Percentiles rank a stretch among this genome's conserved stretches.
phyloP scores from a whole-genome alignment of 1,140 invertebrate species.

The Berghia stephanieae region DNA sequence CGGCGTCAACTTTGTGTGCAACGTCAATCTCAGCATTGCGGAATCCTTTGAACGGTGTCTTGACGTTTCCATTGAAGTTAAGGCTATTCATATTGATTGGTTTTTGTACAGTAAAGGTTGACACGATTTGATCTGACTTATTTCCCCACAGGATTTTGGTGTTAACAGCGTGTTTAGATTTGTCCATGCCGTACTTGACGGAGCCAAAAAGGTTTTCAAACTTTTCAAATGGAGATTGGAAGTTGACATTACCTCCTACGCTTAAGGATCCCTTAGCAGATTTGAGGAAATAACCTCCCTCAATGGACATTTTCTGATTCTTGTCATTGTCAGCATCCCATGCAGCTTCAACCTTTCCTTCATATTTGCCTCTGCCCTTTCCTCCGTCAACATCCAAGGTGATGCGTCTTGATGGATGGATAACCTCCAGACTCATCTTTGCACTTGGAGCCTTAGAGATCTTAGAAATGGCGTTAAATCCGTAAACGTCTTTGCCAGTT shows the following conservation, averaged over 20 bases:
- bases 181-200: constrained; percentile 22
- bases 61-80: constrained; percentile 2
- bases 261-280: not conserved
- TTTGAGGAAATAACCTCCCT: constrained; percentile 2
- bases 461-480: constrained; percentile 22
- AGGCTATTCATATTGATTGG: constrained; percentile 29
- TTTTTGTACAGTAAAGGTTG: constrained; percentile 26
- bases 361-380: constrained; percentile 26
- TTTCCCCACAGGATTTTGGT: constrained; percentile 16
- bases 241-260: constrained; percentile 34
- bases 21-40: not conserved
- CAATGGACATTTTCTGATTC: constrained; percentile 32
- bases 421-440: constrained; percentile 29
- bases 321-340: constrained; percentile 48
- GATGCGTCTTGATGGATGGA: constrained; percentile 35
- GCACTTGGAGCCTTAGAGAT: constrained; percentile 8
- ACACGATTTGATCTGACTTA: constrained; percentile 20
- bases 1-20: not conserved
- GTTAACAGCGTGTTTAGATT: constrained; percentile 6
- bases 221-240: constrained; percentile 51
- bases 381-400: constrained; percentile 32
- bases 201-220: constrained; percentile 29
- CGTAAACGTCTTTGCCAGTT: constrained; percentile 26
- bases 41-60: constrained; percentile 20
- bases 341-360: constrained; percentile 40